Conservation (phyloP, 2,888 invertebrate genomes). For the Troides oblongomaculatus region DNA sequence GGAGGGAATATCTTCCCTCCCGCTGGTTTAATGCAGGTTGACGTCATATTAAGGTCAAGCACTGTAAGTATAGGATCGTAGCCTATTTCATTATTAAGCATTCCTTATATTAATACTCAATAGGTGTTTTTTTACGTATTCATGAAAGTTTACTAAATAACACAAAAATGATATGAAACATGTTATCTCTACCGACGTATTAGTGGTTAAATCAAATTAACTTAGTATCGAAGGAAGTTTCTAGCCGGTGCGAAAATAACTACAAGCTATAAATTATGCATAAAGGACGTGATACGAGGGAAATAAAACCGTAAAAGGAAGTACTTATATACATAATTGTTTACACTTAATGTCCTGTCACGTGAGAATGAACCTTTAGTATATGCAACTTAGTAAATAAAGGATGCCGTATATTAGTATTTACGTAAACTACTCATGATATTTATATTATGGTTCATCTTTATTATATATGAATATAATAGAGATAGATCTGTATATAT, state of each 20-base stretch:
- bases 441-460: too few species aligned
- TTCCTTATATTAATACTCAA: too few species aligned
- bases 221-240: constrained; percentile 14
- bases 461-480: too few species aligned
- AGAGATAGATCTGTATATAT: too few species aligned
- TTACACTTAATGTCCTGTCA: not conserved
- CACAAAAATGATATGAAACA: not conserved
- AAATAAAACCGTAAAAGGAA: constrained; percentile 21
- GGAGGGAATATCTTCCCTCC: too few species aligned
- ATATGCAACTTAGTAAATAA: not conserved
- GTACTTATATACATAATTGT: constrained; percentile 5
- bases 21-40: too few species aligned
- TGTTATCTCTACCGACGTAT: not conserved
- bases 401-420: not conserved
- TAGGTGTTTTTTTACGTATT: too few species aligned
- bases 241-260: constrained; percentile 18
- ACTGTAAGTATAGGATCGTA: too few species aligned
- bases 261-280: constrained; percentile 18
- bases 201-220: not conserved
- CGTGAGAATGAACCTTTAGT: not conserved
- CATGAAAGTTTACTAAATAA: too few species aligned
- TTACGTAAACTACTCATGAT: not conserved
- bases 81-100: too few species aligned
- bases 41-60: too few species aligned
- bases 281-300: constrained; percentile 19